Base-by-base conservation (phyloP, 2,888 invertebrate species). In the Rhagonycha fulva region DNA sequence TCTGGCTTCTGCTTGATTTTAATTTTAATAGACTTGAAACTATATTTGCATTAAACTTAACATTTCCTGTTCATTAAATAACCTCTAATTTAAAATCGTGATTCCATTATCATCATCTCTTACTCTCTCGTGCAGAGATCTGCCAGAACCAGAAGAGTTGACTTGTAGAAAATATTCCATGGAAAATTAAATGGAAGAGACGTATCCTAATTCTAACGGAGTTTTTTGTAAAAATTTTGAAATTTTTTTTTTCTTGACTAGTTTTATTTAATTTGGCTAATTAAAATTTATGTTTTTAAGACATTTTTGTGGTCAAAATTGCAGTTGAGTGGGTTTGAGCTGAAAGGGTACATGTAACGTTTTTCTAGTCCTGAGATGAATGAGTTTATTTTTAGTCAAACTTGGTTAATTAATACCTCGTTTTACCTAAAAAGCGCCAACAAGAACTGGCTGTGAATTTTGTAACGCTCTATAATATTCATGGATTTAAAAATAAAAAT, bases 31-130 rank as follows among this genome's bases (percentile, higher is more conserved):
- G 63, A 24, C 63, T 66, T 66, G 24, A 66, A 66, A 66, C 47
- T 66, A 66, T 66, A 66, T 66, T 66, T 66, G 63, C 63, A 66
- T 66, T 66, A 66, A 66, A 24, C 63, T 47, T 47, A 47, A 66
- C 63, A 24, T 66, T 66, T 66, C 63, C 63, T 23, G 63, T 66
- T 66, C 23, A 66, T 66, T 66, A 66, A 66, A 24, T n/a, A 66
- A 26, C 62, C 23, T 62, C 23, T 66, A 47, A 47, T 47, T 47
- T 47, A 47, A n/a, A 47, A 47, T 47, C 47, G 47, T 47, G 47
- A 47, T 47, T 47, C 47, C 47, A 47, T 47, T 47, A 47, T 47
- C 47, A 47, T 47, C 47, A 47, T 47, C 47, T 47, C 47, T 47
- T 47, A 47, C 47, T 47, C 47, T 47, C 47, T 47, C 47, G 47